Evolutionary conservation across 35 echinoderm and acorn worm genomes (phyloP), one percentile per base, ranked within the genome.

Genomic region (Eucidaris tribuloides): DNA sequence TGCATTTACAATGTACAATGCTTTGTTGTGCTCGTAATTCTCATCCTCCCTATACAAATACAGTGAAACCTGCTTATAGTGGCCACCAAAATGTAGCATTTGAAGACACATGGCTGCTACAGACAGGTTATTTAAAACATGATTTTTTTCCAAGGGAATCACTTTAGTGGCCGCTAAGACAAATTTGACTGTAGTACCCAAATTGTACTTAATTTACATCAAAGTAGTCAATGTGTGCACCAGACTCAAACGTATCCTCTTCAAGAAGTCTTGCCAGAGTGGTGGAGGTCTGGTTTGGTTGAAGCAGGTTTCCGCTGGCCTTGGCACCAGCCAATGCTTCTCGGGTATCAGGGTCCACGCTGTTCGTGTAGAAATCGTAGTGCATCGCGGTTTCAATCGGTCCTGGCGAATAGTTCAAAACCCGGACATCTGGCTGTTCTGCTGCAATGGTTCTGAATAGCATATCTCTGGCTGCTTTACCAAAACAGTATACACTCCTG

Each of bases 381-480:
- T 78, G 80, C 91, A 94, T 94, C 6, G 19, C 86, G 4, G 91
- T 94, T 38, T 94, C 80, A 11, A 94, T 58, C 17, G 62, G 32
- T 3, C 91, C 91, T 18, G 86, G 86, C 17, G 84, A 41, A 61
- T 89, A 94, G 71, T 46, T 85, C 7, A 94, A 76, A 11, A 94
- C 81, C 27, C 91, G 46, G 20, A 84, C 80, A 46, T 79, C 80
- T 17, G 91, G 79, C 30, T 83, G 79, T 41, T 94, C 91, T 29
- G 65, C 0, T 5, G 91, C 91, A 9, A 89, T 38, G 19, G 72
- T 81, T 59, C 55, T 89, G 66, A 84, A 82, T 23, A 88, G 38
- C 91, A 94, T 94, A 45, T 89, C 45, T 15, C 91, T 81, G 20
- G 86, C 91, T 4, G 91, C 91, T 46, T 94, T 89, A 1, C 62